These are phyloP conservation scores for Zhuqinia jingwanae DNA, from an alignment of 2,888 invertebrate species.

Conservation along the genomic window DNA sequence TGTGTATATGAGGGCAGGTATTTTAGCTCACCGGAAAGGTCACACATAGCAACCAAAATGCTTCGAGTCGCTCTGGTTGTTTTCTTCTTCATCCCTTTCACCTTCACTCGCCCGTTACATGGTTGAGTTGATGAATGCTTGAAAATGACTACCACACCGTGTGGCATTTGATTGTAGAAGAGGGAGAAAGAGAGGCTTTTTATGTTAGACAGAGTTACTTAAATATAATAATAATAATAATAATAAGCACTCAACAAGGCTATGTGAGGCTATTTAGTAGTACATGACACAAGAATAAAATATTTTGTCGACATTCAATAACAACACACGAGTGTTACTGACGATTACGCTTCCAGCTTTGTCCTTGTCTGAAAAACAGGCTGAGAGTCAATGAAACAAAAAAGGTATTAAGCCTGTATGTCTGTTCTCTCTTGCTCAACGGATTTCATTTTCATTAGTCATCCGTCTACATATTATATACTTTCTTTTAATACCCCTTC, in stretches of 20 bases:
- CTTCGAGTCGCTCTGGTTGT: slow-evolving; percentile 12
- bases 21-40: slow-evolving; percentile 50
- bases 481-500: slow-evolving; percentile 15
- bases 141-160: slow-evolving; percentile 12
- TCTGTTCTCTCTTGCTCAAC: slow-evolving; percentile 42
- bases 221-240: too few relatives aligned
- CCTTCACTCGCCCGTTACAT: background rate
- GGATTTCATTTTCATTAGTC: slow-evolving; percentile 69
- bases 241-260: too few relatives aligned
- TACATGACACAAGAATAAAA: background rate
- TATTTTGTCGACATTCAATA: background rate
- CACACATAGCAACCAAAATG: slow-evolving; percentile 34
- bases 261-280: too few relatives aligned
- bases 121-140: slow-evolving; percentile 32
- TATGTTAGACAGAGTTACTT: too few relatives aligned
- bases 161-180: slow-evolving; percentile 17
- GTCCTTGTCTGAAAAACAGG: slow-evolving; percentile 47
- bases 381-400: background rate
- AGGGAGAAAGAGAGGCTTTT: too few relatives aligned
- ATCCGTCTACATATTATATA: slow-evolving; percentile 52
- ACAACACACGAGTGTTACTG: slow-evolving; percentile 2
- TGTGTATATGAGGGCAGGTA: slow-evolving; percentile 14
- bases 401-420: slow-evolving; percentile 44
- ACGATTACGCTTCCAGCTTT: slow-evolving; percentile 11
- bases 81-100: background rate